Conservation (phyloP, 2,797 vertebrate species). For the Amblyraja radiata region DNA sequence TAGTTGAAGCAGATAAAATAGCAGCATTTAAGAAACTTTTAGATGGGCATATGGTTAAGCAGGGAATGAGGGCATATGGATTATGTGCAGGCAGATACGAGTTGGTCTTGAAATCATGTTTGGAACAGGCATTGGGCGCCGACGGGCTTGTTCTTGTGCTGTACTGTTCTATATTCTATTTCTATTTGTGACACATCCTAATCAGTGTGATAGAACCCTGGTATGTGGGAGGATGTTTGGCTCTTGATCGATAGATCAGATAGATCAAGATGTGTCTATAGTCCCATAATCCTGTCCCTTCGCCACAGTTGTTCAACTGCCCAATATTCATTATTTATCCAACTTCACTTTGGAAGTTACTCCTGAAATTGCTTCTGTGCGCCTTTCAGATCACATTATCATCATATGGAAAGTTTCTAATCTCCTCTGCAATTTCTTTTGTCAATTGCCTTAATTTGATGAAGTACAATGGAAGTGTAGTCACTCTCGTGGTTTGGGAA, state of each 20-base stretch:
- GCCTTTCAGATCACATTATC: background rate
- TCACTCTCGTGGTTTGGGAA: no score
- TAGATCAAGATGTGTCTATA: background rate
- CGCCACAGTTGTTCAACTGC: background rate
- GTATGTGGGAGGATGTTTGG: background rate
- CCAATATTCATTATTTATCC: background rate
- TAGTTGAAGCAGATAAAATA: no score
- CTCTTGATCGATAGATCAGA: background rate
- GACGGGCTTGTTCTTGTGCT: no score
- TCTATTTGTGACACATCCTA: background rate
- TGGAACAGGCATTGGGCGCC: no score
- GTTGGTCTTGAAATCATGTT: no score
- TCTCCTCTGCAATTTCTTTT: background rate
- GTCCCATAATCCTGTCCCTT: background rate
- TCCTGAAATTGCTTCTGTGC: background rate
- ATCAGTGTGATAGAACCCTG: background rate
- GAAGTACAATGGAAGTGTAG: no score
- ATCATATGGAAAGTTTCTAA: background rate
- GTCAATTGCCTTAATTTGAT: background rate
- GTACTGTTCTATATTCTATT: no score
- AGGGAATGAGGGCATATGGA: no score
- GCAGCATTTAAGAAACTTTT: no score
- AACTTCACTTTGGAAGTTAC: background rate
- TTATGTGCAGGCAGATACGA: no score
- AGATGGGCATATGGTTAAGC: no score